Percentiles rank a stretch among this genome's conserved stretches.
Conservation (phyloP, 2,113 vertebrate species). For the Corydoras maculifer region DNA sequence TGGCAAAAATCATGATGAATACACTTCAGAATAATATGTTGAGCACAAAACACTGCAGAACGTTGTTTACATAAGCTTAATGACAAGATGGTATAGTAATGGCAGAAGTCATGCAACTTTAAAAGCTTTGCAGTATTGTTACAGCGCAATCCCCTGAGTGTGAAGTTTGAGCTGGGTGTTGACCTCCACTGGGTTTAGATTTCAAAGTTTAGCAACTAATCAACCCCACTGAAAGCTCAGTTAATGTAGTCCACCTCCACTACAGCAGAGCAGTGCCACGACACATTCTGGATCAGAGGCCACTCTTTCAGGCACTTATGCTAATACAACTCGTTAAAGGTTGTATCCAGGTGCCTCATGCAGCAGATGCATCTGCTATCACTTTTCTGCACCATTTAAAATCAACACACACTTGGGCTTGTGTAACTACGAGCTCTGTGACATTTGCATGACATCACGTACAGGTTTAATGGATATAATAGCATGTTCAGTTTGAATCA, state of each 20-base stretch:
- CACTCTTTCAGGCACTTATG: slow-evolving; percentile 34
- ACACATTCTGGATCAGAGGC: slow-evolving; percentile 34
- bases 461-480: slow-evolving; percentile 21
- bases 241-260: slow-evolving; percentile 36
- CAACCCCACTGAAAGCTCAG: neutral
- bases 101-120: neutral
- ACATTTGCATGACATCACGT: slow-evolving; percentile 26
- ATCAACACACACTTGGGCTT: slow-evolving; percentile 5
- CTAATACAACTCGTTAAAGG: slow-evolving; percentile 42
- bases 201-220: slow-evolving; percentile 16
- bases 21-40: too few species aligned
- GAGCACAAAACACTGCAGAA: too few species aligned
- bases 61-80: too few species aligned
- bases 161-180: neutral
- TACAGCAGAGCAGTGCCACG: slow-evolving; percentile 4
- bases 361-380: slow-evolving; percentile 25
- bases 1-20: too few species aligned
- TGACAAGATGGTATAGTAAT: too few species aligned
- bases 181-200: neutral
- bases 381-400: slow-evolving; percentile 17
- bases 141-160: neutral
- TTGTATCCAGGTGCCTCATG: slow-evolving; percentile 18
- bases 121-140: neutral
- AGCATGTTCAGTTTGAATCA: neutral
- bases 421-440: slow-evolving; percentile 5